Base-by-base conservation (phyloP, 2,113 vertebrate species). In the Bufo bufo region DNA sequence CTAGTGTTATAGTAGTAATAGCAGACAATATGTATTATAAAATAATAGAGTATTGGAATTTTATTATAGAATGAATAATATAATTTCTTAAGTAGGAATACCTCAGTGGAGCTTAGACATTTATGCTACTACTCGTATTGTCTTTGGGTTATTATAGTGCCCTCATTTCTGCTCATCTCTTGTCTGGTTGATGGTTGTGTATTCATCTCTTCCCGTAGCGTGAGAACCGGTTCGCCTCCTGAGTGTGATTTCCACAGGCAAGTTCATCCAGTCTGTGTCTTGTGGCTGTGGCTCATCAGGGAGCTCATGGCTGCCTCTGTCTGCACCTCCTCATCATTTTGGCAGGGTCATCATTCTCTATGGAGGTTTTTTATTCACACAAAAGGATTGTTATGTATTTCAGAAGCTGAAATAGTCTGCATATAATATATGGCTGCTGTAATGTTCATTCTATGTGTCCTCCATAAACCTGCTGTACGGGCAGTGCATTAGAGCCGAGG, bases 201-300 rank as follows among this genome's bases (percentile, higher is more conserved):
- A 3, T 74, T 79, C 50, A 12, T 56, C 77, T 6, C 49, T 12
- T 9, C 49, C 54, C 65, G 56, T 71, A 54, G 82, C 61, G 63
- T 84, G 66, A 72, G 82, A 83, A 6, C 52, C 59, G 12, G 59
- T 58, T 80, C 19, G 17, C 65, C 23, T 66, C 61, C 81, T 45
- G 43, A 61, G 16, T 16, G 9, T 61, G 8, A 14, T 11, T 54
- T 52, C 82, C 9, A 54, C 45, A 49, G 81, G 17, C 47, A 12
- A 71, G 66, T 74, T 43, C 82, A 33, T 12, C 16, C 47, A 9
- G 52, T 56, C 82, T 72, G 63, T 19, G 65, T 61, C 61, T 66
- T 50, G 2, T 3, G n/a, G 17, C 59, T 50, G 45, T 20, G 43
- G 66, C 7, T 84, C 82, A 66, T 50, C 16, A 33, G 23, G 82